These are phyloP conservation scores for Acrocephalus arundinaceus DNA, from an alignment of 2,113 vertebrate genomes.

Conservation along the genomic window DNA sequence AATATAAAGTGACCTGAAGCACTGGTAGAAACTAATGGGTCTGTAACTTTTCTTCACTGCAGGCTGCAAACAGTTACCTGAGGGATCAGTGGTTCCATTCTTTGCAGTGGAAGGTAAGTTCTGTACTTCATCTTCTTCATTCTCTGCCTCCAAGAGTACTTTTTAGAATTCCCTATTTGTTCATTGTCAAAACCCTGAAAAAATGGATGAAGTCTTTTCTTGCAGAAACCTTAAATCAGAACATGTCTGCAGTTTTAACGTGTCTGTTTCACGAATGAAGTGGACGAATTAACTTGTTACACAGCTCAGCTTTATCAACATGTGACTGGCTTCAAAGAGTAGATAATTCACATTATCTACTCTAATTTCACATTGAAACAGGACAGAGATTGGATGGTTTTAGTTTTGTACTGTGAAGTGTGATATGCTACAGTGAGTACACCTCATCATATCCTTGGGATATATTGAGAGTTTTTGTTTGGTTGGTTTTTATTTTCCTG, in stretches of 20 bases:
- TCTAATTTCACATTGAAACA: background rate
- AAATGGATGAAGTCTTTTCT: background rate
- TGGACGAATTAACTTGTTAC: background rate
- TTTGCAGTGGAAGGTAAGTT: slow-evolving; percentile 97
- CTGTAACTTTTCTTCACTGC: slow-evolving; percentile 50
- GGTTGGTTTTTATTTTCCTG: background rate
- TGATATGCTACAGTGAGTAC: background rate
- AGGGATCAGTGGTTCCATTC: slow-evolving; percentile 99
- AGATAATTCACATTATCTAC: background rate
- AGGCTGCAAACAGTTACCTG: slow-evolving; percentile 99
- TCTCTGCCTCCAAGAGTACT: background rate
- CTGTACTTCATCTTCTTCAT: background rate
- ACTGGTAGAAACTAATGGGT: slow-evolving; percentile 1
- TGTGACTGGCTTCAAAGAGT: background rate
- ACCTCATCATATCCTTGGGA: background rate
- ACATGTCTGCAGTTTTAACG: background rate
- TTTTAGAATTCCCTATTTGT: background rate
- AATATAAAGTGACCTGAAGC: background rate
- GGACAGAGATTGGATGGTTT: background rate
- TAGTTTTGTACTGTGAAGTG: background rate
- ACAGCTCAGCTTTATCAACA: background rate
- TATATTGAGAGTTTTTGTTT: background rate
- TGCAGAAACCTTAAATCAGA: background rate
- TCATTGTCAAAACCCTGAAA: background rate
- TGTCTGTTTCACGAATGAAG: background rate